Conservation (phyloP, 2,797 vertebrate species). For the Selene dorsalis region DNA sequence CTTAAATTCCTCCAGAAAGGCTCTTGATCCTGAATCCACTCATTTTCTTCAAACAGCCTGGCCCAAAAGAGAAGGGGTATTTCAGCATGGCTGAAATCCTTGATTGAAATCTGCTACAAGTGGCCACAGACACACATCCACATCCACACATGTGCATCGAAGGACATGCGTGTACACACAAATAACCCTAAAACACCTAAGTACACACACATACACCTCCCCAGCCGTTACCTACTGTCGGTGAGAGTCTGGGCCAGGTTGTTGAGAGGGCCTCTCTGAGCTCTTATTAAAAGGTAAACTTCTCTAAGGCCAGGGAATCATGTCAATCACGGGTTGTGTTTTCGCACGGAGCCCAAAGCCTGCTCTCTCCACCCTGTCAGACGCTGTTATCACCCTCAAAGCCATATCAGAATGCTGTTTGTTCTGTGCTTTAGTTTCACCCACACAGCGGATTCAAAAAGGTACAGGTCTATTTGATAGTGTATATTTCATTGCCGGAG, state of each 20-base stretch:
- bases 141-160: conserved; percentile 19
- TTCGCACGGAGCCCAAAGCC: conserved; percentile 82
- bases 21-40: conserved; percentile 90
- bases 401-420: conserved; percentile 92
- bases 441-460: conserved; percentile 91
- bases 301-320: conserved; percentile 82
- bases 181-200: conserved; percentile 43
- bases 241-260: conserved; percentile 63
- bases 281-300: conserved; percentile 90
- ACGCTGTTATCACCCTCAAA: conserved; percentile 93
- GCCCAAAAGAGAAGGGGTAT: conserved; percentile 82
- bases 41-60: conserved; percentile 87
- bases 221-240: conserved; percentile 61
- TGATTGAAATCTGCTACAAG: conserved; percentile 86
- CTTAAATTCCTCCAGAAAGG: conserved; percentile 89
- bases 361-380: conserved; percentile 85
- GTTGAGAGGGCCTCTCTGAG: conserved; percentile 78
- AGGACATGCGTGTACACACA: conserved; percentile 33
- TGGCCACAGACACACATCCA: conserved; percentile 57
- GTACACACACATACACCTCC: conserved; percentile 52
- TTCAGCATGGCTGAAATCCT: conserved; percentile 79
- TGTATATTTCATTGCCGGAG: conserved; percentile 85
- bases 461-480: conserved; percentile 88
- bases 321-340: conserved; percentile 85
- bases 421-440: conserved; percentile 94